Base-by-base conservation (phyloP, 1,140 invertebrate genomes). In the Drosophila triauraria region DNA sequence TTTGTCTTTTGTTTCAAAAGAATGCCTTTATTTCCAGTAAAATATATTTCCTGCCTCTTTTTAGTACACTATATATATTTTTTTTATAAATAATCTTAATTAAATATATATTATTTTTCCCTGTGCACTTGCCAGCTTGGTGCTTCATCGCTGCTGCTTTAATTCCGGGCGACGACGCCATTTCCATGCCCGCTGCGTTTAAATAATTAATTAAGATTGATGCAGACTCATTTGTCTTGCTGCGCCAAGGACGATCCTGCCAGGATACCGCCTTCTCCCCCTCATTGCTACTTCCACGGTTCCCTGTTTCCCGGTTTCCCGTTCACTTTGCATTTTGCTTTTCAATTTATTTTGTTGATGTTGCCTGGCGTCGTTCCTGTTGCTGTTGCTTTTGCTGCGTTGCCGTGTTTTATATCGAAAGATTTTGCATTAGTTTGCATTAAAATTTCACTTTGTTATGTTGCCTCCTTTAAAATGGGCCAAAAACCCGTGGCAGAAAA, bases 141-240 rank as follows among this genome's bases (percentile, higher is more conserved):
- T 43, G 51, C 76, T 59, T 30, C 60, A 74, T 53, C 25, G 53
- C 20, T 38, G 44, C 30, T 78, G 72, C 84, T 84, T 90, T 88
- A 84, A 90, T 78, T 82, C 67, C 67, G 30, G 68, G 53, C 75
- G 74, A 72, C 70, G 72, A 67, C 75, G 84, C 72, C 77, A 88
- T 90, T 88, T 84, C 74, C 86, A 85, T 88, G 81, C 85, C 85
- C 81, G 86, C 65, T 91, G 85, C 86, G 81, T 90, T 90, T 90
- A 90, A 90, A 90, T 90, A 90, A 90, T 90, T 90, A 90, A 91
- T 90, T 90, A 90, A 90, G 85, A 90, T 90, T 90, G 85, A 90
- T 90, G 85, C 85, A 91, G 85, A 90, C 86, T 90, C 86, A 90
- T 90, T 90, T 90, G 85, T 90, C 85, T 91, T 79, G 84, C 80